Base-by-base conservation (phyloP, 2,888 invertebrate species). In the Drosophila fulvimacula region DNA sequence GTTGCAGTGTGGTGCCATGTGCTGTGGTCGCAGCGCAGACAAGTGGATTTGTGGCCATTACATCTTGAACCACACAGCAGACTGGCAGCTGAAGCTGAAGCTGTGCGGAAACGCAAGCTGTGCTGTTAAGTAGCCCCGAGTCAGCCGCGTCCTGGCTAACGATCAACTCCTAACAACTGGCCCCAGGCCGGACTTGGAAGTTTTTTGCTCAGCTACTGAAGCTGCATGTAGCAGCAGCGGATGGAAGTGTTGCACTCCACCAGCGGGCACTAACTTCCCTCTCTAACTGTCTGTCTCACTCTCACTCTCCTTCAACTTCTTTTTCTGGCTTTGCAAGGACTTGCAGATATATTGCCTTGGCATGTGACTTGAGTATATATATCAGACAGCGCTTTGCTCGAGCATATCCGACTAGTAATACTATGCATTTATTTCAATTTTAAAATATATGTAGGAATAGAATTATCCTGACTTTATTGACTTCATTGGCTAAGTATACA, bases 41-140 rank as follows among this genome's bases (percentile, higher is more conserved):
- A 81, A 86, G 76, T 84, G 84, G 83, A 81, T 83, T 86, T 86
- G 81, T 77, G 82, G 71, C 76, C 82, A 87, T 86, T 84, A 68
- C 80, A 83, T 83, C 86, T 82, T 85, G 78, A 67, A 21, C 48
- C 34, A 36, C 57, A 17, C 57, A 17, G 10, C 58, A 13, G 7
- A 21, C 62, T 68, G 69, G n/a, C 51, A 46, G 58, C 58, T 41
- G 48, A 39, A 49, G 13, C 56, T 63, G 59, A 19, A 58, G 60
- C 64, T 72, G 34, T 49, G 64, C 86, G 87, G 87, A 83, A 82
- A 53, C 60, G 61, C 87, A 75, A 83, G 84, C 87, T 87, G 83
- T 76, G 70, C 70, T 73, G 77, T 80, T 83, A 87, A 83, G 84
- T 82, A 83, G 83, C 80, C 72, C 65, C 76, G 57, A 84, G 87